These are phyloP conservation scores for Miniopterus natalensis DNA, from an alignment of 2,113 vertebrate genomes.

Conservation along the genomic window DNA sequence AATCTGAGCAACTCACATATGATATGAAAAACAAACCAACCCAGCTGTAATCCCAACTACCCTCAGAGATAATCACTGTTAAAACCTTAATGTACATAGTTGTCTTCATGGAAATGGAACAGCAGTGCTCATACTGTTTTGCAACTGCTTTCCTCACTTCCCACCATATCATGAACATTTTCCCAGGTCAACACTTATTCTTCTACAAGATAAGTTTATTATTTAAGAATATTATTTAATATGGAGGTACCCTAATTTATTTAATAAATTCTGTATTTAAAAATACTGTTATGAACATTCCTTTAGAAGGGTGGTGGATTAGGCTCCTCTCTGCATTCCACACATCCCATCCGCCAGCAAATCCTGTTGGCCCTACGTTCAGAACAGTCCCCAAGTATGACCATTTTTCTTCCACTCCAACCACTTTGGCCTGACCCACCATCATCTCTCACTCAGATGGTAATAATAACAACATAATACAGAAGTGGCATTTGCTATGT, in stretches of 20 bases:
- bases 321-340: not conserved
- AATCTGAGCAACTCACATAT: not conserved
- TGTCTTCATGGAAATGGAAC: not conserved
- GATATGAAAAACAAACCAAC: not conserved
- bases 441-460: not conserved
- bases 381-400: not conserved
- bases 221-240: not conserved
- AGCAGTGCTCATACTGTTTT: not conserved
- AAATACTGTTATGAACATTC: not conserved
- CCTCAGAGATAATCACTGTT: not conserved
- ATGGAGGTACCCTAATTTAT: not conserved
- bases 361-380: not conserved
- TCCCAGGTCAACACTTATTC: not conserved
- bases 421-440: not conserved
- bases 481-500: not conserved
- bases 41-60: constrained; percentile 11
- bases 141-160: not conserved
- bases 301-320: not conserved
- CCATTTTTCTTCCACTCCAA: not conserved
- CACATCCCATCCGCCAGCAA: not conserved
- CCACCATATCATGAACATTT: not conserved
- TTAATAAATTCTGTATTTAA: constrained; percentile 7
- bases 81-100: not conserved
- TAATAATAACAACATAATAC: not conserved
- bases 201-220: not conserved